A percentile compares a stretch with the other conserved stretches of the same genome.
Evolutionary conservation across 2,797 vertebrate species (phyloP).

Genomic region (Cirrhinus molitorella): DNA sequence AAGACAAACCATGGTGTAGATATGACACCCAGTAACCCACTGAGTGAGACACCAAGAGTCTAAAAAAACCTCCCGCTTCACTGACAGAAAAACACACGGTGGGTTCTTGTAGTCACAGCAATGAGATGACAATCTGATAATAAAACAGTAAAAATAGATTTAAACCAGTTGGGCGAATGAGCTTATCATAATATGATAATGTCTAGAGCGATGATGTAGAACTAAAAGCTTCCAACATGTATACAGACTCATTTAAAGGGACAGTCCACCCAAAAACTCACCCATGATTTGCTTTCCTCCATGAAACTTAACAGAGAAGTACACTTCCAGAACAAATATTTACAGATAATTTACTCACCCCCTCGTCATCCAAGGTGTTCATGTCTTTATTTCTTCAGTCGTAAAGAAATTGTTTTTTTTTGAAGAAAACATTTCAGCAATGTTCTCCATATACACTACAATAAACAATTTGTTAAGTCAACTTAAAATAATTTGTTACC

Average conservation of each 20-base stretch:
- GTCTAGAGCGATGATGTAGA: neutral
- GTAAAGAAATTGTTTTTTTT: too few relatives aligned
- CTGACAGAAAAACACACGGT: neutral
- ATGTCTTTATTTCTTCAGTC: too few relatives aligned
- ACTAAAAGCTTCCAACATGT: neutral
- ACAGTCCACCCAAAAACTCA: neutral
- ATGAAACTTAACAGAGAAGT: too few relatives aligned
- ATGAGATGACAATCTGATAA: conserved; percentile 29
- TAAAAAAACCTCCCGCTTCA: conserved; percentile 28
- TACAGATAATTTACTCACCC: too few relatives aligned
- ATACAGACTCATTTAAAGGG: neutral
- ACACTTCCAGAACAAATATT: too few relatives aligned
- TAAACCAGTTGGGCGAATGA: conserved; percentile 4
- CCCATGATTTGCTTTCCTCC: neutral
- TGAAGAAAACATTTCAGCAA: too few relatives aligned
- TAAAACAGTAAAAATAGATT: neutral
- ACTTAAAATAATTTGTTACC: too few relatives aligned
- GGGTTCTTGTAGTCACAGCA: conserved; percentile 37
- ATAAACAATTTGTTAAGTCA: too few relatives aligned
- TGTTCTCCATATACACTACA: too few relatives aligned
- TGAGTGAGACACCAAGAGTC: conserved; percentile 14
- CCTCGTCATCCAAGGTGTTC: too few relatives aligned
- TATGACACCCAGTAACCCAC: conserved; percentile 64
- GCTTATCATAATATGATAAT: conserved; percentile 21
- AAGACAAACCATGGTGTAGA: conserved; percentile 67